Evolutionary conservation across 2,888 invertebrate genomes (phyloP), one percentile per base, ranked within the genome.

Genomic region (Platerodrilus igneus): DNA sequence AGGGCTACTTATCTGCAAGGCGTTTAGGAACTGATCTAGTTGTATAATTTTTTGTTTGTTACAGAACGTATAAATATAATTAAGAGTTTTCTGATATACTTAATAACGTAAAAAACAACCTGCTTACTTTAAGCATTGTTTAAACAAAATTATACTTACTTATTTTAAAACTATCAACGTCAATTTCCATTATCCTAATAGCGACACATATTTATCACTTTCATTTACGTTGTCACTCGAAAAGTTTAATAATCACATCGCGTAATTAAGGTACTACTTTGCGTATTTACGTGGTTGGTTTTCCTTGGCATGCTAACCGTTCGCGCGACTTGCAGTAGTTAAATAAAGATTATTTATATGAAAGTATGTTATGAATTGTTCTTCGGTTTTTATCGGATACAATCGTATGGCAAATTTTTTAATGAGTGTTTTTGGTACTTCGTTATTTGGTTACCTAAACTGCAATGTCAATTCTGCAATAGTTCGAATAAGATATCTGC

Each of bases 291-390:
- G 28, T 32, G 41, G 34, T 29, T 41, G 40, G 39, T 43, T 40
- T 48, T 41, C 41, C 25, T 29, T 41, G 38, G 45, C 45, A 45
- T 42, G 39, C 36, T 45, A 21, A 29, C 30, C 36, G 37, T 43
- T 36, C 41, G 39, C 47, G 35, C 41, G 46, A 47, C 41, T 30
- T 47, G 47, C 39, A 37, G 44, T 45, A 37, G 45, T 48, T 49
- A 45, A 49, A 41, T 45, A 46, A 47, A 41, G 46, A 47, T 22
- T 45, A 47, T 39, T 44, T 40, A 41, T 44, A 45, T 47, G 47
- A 49, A 49, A 49, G 46, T 49, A 36, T 29, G 39, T 28, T 19
- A 31, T 27, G 35, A 34, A 35, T 39, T 39, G 27, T 27, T 23
- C 11, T 18, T 38, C 43, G 44, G 21, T 20, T 26, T 21, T 26